Evolutionary conservation across 1,140 invertebrate species (phyloP), one percentile per base, ranked within the genome.

Genomic region (Macrostomum lignano): DNA sequence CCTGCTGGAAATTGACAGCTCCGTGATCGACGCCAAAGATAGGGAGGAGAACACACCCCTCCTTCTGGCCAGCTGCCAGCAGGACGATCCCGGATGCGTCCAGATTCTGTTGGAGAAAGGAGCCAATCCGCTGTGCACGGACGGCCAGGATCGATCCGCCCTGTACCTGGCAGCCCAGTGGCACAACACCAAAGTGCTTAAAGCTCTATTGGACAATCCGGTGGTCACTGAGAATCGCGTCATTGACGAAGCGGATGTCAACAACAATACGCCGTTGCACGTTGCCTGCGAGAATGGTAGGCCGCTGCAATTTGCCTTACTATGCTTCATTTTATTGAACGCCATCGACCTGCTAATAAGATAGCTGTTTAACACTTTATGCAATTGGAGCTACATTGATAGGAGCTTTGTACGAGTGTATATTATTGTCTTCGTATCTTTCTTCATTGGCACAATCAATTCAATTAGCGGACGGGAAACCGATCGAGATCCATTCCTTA

Each of bases 221-320:
- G 32, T 38, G 24, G 42, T 46, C 15, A 38, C 33, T 21, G 40
- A 42, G 3, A n/a, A n/a, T n/a, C n/a, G n/a, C n/a, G 37, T 60
- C 20, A 42, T 63, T 17, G 50, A 58, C 33, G 38, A 44, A 14
- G 49, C 47, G 39, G 60, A 63, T 41, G 40, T 48, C 14, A 59
- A 49, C 42, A 52, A 51, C 29, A 55, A 58, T 29, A 44, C 47
- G 17, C 70, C 71, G 0, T 47, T 74, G 11, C 70, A 73, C 41
- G 67, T 72, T 46, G 72, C 71, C 10, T 68, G 68, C 24, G 60
- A 65, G 25, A 68, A 71, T 44, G 71, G 70, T 1, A n/a, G n/a
- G n/a, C n/a, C n/a, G n/a, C n/a, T n/a, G n/a, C n/a, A n/a, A n/a
- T n/a, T n/a, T n/a, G n/a, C n/a, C n/a, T n/a, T n/a, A n/a, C n/a